Evolutionary conservation across 2,888 invertebrate species (phyloP).

Genomic region (Crematogaster levior): DNA sequence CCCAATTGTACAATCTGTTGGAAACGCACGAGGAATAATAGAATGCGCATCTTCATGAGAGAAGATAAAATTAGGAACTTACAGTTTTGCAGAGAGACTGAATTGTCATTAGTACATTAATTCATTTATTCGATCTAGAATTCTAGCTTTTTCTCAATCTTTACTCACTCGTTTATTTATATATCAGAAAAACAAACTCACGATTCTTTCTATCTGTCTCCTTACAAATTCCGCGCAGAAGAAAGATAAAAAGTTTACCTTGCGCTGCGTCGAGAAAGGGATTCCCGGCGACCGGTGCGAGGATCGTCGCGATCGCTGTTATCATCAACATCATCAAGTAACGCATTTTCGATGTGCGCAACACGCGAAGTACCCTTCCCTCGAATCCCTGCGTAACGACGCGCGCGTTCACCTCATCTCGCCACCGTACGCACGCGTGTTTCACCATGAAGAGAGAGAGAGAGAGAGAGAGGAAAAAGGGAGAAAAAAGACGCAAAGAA

Average conservation of each 20-base stretch:
- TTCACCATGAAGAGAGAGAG: background rate
- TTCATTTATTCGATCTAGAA: background rate
- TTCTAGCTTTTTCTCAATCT: background rate
- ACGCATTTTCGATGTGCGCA: background rate
- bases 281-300: slow-evolving; percentile 63
- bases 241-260: slow-evolving; percentile 66
- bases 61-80: background rate
- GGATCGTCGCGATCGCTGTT: slow-evolving; percentile 57
- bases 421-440: background rate
- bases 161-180: background rate
- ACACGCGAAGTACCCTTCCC: background rate
- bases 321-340: slow-evolving; percentile 63
- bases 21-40: background rate
- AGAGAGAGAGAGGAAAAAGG: background rate
- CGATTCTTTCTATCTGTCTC: background rate
- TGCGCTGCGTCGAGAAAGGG: slow-evolving; percentile 70
- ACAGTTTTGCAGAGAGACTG: background rate
- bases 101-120: background rate
- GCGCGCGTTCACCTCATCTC: slow-evolving; percentile 57
- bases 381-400: slow-evolving; percentile 12
- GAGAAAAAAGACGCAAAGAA: background rate
- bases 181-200: background rate
- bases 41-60: background rate
- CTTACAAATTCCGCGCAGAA: background rate
- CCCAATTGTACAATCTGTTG: background rate